Evolutionary conservation across 2,113 vertebrate genomes (phyloP).

Genomic region (Romanogobio albipinnatus): DNA sequence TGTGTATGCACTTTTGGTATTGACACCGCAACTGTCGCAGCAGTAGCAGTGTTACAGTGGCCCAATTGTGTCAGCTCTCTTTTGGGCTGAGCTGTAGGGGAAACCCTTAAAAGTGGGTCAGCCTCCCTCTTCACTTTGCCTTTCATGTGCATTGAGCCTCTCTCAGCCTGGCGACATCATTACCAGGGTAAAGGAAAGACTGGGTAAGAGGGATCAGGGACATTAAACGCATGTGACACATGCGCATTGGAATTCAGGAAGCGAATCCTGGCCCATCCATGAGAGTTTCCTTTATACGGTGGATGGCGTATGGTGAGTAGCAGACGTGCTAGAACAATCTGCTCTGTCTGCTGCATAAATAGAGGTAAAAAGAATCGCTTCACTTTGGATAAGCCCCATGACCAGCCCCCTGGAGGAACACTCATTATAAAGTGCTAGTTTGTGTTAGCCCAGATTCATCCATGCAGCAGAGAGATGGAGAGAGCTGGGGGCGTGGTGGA

Average conservation of each 20-base stretch:
- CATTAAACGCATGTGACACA: constrained; percentile 40
- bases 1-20: constrained; percentile 16
- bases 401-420: constrained; percentile 31
- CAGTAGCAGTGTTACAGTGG: constrained; percentile 28
- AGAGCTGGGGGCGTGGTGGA: constrained; percentile 3
- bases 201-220: background rate
- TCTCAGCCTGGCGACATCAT: constrained; percentile 8
- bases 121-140: constrained; percentile 25
- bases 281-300: constrained; percentile 28
- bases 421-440: constrained; percentile 37
- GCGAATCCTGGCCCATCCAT: constrained; percentile 19
- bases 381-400: constrained; percentile 8
- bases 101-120: constrained; percentile 49
- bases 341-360: constrained; percentile 3
- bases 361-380: constrained; percentile 10
- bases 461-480: constrained; percentile 12
- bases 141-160: constrained; percentile 26
- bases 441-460: constrained; percentile 23
- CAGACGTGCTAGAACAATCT: constrained; percentile 43
- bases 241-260: constrained; percentile 35
- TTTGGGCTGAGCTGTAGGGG: constrained; percentile 46
- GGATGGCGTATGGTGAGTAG: constrained; percentile 5
- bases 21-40: constrained; percentile 3
- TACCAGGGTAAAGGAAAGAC: constrained; percentile 1
- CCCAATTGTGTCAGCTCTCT: constrained; percentile 54